Conservation (phyloP, 2,797 vertebrate genomes). For the Tragopan temminckii region DNA sequence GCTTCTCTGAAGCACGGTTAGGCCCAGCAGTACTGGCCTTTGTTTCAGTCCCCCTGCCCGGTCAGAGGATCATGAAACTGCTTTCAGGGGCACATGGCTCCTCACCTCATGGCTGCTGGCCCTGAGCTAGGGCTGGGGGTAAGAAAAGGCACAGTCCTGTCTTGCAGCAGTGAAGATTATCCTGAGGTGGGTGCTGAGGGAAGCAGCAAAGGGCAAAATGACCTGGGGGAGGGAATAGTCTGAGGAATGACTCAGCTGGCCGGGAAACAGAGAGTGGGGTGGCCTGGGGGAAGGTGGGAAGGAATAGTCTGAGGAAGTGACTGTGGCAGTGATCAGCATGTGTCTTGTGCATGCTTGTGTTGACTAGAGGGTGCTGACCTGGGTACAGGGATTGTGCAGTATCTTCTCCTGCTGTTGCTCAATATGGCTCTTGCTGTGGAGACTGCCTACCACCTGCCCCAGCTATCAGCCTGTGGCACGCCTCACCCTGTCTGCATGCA, state of each 20-base stretch:
- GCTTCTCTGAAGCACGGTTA: not conserved
- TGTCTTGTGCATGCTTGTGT: too few relatives aligned
- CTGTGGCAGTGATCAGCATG: rapidly evolving
- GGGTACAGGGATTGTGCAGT: rapidly evolving
- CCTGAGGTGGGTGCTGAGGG: rapidly evolving
- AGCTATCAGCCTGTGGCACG: not conserved
- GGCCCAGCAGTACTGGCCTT: rapidly evolving
- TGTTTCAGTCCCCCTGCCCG: not conserved
- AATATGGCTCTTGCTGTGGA: not conserved
- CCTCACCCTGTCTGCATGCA: rapidly evolving
- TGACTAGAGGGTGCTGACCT: rapidly evolving
- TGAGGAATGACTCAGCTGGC: not conserved
- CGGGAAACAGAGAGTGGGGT: rapidly evolving
- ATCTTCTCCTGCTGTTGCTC: not conserved
- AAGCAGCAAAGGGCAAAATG: rapidly evolving
- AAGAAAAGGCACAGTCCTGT: not conserved
- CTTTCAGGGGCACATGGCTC: not conserved
- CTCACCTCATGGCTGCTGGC: not conserved
- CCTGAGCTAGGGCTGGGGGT: not conserved
- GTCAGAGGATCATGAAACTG: not conserved
- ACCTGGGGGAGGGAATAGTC: not conserved
- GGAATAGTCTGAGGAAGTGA: rapidly evolving
- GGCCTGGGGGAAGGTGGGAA: not conserved
- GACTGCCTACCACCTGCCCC: not conserved
- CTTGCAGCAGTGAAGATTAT: not conserved